Evolutionary conservation across 2,797 vertebrate genomes (phyloP), one percentile per base, ranked within the genome.

Genomic region (Austrolebias charrua): DNA sequence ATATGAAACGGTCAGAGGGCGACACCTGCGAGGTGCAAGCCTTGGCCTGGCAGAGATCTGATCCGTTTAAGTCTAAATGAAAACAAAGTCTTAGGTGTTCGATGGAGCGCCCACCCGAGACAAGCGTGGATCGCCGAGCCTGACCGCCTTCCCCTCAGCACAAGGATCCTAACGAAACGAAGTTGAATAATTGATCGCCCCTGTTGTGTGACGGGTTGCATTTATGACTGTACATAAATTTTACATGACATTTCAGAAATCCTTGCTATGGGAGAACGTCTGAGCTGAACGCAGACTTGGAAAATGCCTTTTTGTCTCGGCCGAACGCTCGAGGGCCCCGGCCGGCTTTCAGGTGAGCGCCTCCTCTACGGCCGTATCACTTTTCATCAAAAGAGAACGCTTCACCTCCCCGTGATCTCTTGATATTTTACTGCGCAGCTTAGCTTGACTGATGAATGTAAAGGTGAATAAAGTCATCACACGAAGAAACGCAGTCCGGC

Each of bases 211-310:
- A 82, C 72, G 60, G 86, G 59, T 64, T 75, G 75, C 79, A 64
- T 86, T 90, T 93, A 89, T 91, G 90, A 92, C 75, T 50, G 75
- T 66, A 74, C 89, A 94, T 94, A 52, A 92, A 93, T 93, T 91
- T 93, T 93, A 84, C 88, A 92, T 91, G 90, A 86, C 87, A 88
- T 89, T 89, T 87, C 8, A 19, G 66, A 86, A 88, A 84, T 84
- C 79, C 69, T 78, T 56, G 58, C 35, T 54, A 64, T 47, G 68
- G 78, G 50, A 49, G 40, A 58, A n/a, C 66, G 13, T 75, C 65
- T 53, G 63, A 55, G 72, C 70, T 10, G 68, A 69, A 33, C 65
- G 24, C 60, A 65, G 70, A 60, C 72, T 62, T 48, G 0, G 63
- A 63, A 58, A 78, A 66, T 64, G 61, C 63, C 77, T 72, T 71